phyloP scores from a whole-genome alignment of 1,140 invertebrate species.

The Rhagoletis zephyria region DNA sequence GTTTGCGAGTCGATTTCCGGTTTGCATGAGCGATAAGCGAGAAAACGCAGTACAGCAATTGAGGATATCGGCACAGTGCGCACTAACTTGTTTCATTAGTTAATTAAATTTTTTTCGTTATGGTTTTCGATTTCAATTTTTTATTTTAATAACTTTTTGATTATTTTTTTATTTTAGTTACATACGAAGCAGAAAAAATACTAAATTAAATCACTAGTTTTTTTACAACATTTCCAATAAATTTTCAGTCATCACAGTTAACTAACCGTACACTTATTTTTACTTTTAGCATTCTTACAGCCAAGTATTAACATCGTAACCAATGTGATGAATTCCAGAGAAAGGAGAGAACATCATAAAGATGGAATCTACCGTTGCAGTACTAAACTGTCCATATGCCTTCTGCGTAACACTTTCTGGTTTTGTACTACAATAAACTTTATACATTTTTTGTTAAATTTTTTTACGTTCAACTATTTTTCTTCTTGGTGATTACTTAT shows the following conservation, averaged over 20 bases:
- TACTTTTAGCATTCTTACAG: no score
- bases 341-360: no score
- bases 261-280: background rate
- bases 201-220: background rate
- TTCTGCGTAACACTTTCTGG: background rate
- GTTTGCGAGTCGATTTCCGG: background rate
- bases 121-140: background rate
- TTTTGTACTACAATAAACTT: background rate
- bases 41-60: background rate
- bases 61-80: background rate
- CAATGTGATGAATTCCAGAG: no score
- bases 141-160: background rate
- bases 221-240: no score
- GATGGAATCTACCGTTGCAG: background rate
- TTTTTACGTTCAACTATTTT: background rate
- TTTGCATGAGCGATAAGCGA: background rate
- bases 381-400: background rate
- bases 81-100: background rate
- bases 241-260: background rate
- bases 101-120: background rate
- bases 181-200: background rate
- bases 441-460: background rate
- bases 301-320: no score
- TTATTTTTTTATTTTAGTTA: background rate
- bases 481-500: constrained; percentile 6